A percentile compares a stretch with the other conserved stretches of the same genome.
These are phyloP conservation scores for Tringa solitaria DNA, from an alignment of 2,113 vertebrate species.

Conservation along the genomic window DNA sequence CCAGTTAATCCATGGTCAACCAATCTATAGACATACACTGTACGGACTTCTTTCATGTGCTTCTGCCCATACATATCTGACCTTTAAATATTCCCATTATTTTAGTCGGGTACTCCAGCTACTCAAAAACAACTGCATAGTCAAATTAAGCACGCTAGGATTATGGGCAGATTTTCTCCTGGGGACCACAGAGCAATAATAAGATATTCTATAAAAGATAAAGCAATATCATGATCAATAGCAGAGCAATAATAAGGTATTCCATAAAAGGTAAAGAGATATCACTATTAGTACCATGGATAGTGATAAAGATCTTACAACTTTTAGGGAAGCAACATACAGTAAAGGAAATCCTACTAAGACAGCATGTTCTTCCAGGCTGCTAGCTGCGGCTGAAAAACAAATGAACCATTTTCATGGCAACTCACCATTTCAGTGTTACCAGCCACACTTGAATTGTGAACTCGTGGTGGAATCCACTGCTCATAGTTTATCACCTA, in stretches of 20 bases:
- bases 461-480: conserved; percentile 60
- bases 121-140: neutral
- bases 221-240: neutral
- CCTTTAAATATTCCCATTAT: neutral
- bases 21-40: neutral
- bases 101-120: neutral
- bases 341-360: neutral
- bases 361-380: neutral
- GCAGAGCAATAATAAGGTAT: neutral
- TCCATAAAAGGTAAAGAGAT: neutral
- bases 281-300: neutral
- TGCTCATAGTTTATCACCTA: conserved; percentile 67
- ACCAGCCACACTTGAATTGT: neutral
- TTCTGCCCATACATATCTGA: neutral
- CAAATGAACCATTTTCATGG: neutral
- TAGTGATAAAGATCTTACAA: neutral
- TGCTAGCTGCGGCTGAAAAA: neutral
- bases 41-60: neutral
- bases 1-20: neutral
- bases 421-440: conserved; percentile 57
- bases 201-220: neutral
- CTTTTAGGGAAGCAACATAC: neutral
- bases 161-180: neutral
- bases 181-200: neutral
- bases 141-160: neutral